phyloP scores from a whole-genome alignment of 2,113 vertebrate species.

The Cochlearius cochlearius region DNA sequence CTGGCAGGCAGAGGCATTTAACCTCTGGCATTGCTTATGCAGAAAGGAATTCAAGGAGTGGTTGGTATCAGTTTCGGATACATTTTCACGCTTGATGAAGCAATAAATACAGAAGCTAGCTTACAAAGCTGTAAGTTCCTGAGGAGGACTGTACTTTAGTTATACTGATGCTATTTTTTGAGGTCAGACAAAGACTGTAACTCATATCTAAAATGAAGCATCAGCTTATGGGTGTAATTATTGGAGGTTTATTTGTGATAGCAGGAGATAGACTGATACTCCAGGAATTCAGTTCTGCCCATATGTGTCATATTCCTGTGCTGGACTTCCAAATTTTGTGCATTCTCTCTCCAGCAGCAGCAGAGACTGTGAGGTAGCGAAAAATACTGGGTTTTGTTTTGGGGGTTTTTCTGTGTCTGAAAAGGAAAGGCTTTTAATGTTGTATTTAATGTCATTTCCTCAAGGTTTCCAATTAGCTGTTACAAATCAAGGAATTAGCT shows the following conservation, averaged over 20 bases:
- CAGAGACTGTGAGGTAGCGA: not conserved
- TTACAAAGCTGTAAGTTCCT: not conserved
- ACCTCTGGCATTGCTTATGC: not conserved
- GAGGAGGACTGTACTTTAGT: not conserved
- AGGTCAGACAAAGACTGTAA: not conserved
- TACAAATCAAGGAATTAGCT: not conserved
- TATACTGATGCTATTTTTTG: not conserved
- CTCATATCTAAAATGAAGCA: not conserved
- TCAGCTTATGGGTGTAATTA: not conserved
- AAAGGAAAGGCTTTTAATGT: not conserved
- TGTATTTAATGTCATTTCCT: not conserved
- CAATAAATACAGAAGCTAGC: not conserved
- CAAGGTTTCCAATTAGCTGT: not conserved
- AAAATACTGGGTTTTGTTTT: not conserved
- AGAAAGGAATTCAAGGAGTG: constrained; percentile 31
- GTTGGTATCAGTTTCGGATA: not conserved
- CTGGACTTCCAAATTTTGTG: not conserved
- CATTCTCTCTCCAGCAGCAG: not conserved
- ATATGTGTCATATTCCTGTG: not conserved
- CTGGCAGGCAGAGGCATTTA: not conserved
- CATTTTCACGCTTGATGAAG: not conserved
- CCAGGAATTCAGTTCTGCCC: not conserved
- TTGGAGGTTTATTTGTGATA: not conserved
- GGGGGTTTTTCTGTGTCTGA: not conserved
- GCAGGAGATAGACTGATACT: not conserved